Percentiles rank a stretch among this genome's conserved stretches.
phyloP scores from a whole-genome alignment of 2,113 vertebrate species.

The Leptobrachium leishanense region DNA sequence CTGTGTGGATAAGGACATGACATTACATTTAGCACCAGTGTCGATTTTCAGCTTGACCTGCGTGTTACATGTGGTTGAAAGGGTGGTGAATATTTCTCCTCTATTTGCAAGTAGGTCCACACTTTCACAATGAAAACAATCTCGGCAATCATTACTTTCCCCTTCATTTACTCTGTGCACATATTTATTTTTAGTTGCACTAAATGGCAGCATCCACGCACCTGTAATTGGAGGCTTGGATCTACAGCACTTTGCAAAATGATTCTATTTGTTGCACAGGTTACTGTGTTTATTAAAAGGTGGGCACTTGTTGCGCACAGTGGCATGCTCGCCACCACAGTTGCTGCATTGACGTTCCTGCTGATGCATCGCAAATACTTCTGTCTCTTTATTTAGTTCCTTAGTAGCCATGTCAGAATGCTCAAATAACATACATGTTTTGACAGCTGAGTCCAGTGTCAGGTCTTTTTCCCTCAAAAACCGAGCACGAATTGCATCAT shows the following conservation, averaged over 20 bases:
- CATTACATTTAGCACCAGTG: constrained; percentile 3
- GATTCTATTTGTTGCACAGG: background rate
- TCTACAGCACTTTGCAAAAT: background rate
- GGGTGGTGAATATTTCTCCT: background rate
- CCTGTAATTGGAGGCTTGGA: constrained; percentile 6
- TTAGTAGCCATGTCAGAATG: background rate
- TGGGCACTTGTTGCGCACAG: background rate
- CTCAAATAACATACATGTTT: background rate
- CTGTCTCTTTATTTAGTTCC: constrained; percentile 3
- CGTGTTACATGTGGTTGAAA: background rate
- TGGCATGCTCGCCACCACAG: background rate
- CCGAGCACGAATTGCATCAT: background rate
- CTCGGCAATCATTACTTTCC: background rate
- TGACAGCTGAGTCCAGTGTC: constrained; percentile 1
- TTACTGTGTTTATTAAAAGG: background rate
- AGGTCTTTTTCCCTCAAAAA: background rate
- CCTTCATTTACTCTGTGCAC: background rate
- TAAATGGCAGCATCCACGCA: background rate
- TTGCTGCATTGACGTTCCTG: background rate
- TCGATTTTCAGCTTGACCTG: background rate
- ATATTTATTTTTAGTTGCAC: background rate
- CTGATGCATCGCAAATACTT: background rate
- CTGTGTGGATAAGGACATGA: background rate
- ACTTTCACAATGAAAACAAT: constrained; percentile 1
- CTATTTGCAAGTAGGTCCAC: background rate